Base-by-base conservation (phyloP, 1,140 invertebrate species). In the Batillaria attramentaria region DNA sequence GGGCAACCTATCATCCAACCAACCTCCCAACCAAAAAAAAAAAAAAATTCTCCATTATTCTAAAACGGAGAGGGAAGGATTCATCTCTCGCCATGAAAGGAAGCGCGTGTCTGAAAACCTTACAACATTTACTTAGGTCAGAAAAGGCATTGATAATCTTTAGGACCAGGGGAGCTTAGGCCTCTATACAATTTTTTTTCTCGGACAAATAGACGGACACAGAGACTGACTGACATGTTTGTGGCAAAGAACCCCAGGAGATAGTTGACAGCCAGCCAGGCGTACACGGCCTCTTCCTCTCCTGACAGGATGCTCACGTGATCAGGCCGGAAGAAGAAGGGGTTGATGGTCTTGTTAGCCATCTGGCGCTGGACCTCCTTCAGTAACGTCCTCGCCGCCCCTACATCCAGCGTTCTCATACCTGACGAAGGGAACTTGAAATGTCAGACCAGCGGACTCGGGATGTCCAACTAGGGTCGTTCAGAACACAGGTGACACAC, bases 241-340 rank as follows among this genome's bases (percentile, higher is more conserved):
- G 80, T 77, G 28, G 73, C 62, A 72, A 87, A 87, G 81, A 84
- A 87, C 37, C 84, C 82, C 35, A 37, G 81, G 75, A 92, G 87
- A 80, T 91, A 92, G 81, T 93, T 93, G 41, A 88, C 86, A 4
- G 92, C 89, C 24, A 93, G 89, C 93, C 93, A 93, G 37, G 91
- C 92, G 80, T 86, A 91, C 0, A 91, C 84, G 1, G 91, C 93
- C 85, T 93, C 92, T 43, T 91, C 89, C 75, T 89, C 83, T 3
- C 92, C 92, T 57, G 88, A 85, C 50, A 92, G 91, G n/a, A 93
- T 90, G 78, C 89, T 84, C 20, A 91, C 90, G 79, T 91, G 77
- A n/a, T 75, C 66, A 13, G 28, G 75, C 13, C 54, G 72, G 77
- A 78, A 84, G 2, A 72, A 35, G 69, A 89, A 89, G 4, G 84